Evolutionary conservation across 2,888 invertebrate genomes (phyloP).

Genomic region (Dorcus hopei): DNA sequence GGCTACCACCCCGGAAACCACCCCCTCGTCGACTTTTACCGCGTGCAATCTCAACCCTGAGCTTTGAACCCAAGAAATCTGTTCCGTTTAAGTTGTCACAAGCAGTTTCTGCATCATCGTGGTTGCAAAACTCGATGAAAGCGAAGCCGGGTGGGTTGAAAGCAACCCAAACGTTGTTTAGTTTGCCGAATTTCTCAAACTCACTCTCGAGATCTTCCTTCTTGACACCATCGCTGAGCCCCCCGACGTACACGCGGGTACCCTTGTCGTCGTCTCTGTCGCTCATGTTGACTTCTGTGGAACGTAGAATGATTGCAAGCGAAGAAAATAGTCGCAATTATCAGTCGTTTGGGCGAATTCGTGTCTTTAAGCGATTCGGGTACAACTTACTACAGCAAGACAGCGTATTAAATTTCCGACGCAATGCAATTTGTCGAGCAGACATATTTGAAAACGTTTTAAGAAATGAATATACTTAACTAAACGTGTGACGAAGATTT

Average conservation of each 20-base stretch:
- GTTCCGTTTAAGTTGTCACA: constrained; percentile 86
- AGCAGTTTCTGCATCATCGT: constrained; percentile 85
- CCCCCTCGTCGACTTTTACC: constrained; percentile 69
- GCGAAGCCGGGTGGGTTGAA: constrained; percentile 94
- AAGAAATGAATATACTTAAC: constrained; percentile 31
- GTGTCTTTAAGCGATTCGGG: constrained; percentile 38
- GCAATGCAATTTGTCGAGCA: constrained; percentile 15
- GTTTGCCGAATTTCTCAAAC: constrained; percentile 88
- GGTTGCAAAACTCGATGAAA: constrained; percentile 88
- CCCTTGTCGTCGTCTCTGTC: constrained; percentile 48
- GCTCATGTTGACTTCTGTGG: constrained; percentile 30
- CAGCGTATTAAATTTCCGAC: constrained; percentile 15
- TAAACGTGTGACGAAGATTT: constrained; percentile 27
- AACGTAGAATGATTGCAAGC: constrained; percentile 45
- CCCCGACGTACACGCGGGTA: constrained; percentile 87
- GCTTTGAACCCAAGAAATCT: constrained; percentile 81
- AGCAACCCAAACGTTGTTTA: constrained; percentile 90
- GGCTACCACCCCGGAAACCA: constrained; percentile 57
- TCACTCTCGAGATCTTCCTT: constrained; percentile 89
- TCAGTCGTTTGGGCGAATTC: constrained; percentile 48
- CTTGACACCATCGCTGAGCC: constrained; percentile 82
- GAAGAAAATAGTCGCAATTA: constrained; percentile 28
- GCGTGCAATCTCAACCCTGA: constrained; percentile 84
- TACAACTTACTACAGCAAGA: constrained; percentile 21
- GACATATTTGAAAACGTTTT: constrained; percentile 7